Conservation (phyloP, 2,888 invertebrate species). For the Dinocampus coccinellae region DNA sequence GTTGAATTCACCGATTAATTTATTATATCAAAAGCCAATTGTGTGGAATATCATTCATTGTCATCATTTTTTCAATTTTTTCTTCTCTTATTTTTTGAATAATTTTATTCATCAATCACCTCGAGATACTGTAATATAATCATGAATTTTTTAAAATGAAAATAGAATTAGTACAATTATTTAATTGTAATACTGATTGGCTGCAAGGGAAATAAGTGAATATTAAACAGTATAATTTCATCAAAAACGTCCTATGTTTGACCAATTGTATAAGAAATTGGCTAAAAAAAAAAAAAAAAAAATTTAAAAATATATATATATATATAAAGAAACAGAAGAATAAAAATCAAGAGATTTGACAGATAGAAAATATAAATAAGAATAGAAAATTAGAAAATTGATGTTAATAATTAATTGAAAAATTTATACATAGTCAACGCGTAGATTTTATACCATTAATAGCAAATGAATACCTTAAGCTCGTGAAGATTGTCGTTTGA, state of each 20-base stretch:
- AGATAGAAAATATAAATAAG: too few relatives aligned
- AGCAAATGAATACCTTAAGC: slow-evolving; percentile 36
- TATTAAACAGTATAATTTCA: neutral
- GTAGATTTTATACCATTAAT: slow-evolving; percentile 55
- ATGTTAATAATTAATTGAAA: slow-evolving; percentile 30
- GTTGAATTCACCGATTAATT: neutral
- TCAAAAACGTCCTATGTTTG: neutral
- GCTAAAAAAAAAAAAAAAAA: slow-evolving; percentile 83
- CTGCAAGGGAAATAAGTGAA: neutral
- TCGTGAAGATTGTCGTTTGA: slow-evolving; percentile 23
- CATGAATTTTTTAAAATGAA: neutral
- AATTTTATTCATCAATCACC: neutral
- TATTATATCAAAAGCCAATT: neutral
- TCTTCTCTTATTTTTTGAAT: neutral
- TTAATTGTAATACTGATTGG: neutral
- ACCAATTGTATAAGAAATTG: slow-evolving; percentile 75
- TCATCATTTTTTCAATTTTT: neutral
- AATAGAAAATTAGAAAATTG: too few relatives aligned
- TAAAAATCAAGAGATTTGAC: slow-evolving; percentile 29
- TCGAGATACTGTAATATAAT: neutral
- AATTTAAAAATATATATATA: slow-evolving; percentile 45
- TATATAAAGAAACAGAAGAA: slow-evolving; percentile 22
- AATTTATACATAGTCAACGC: slow-evolving; percentile 41
- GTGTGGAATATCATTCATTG: neutral
- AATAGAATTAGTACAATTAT: neutral